These are phyloP conservation scores for Fukomys damarensis DNA, from an alignment of 2,113 vertebrate genomes.

Conservation along the genomic window DNA sequence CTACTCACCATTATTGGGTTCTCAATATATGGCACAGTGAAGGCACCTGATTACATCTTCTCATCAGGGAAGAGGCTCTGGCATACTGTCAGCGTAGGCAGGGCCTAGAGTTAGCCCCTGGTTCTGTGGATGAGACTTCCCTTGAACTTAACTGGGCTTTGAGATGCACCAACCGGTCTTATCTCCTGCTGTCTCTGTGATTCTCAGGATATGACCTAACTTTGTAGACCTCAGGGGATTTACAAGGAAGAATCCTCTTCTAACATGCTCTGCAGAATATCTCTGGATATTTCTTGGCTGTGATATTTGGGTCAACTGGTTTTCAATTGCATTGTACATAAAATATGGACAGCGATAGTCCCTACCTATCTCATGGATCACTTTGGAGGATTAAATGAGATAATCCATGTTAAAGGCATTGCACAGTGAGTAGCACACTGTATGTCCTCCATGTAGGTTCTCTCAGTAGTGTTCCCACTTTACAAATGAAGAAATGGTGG, in stretches of 20 bases:
- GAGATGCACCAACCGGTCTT: background rate
- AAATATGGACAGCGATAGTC: no score
- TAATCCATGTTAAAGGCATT: background rate
- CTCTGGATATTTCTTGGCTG: background rate
- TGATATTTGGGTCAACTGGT: background rate
- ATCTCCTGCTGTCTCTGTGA: background rate
- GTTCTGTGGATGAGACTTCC: background rate
- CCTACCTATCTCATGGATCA: no score
- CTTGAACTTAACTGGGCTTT: background rate
- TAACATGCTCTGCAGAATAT: background rate
- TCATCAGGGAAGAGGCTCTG: no score
- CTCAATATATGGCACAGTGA: no score
- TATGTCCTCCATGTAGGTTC: accelerated
- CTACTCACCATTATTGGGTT: background rate
- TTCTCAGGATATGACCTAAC: background rate
- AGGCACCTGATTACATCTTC: background rate
- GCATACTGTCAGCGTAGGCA: background rate
- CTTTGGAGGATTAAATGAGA: background rate
- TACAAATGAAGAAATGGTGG: background rate
- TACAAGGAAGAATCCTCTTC: background rate
- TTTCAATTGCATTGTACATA: background rate
- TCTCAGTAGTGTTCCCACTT: background rate
- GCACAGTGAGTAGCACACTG: accelerated
- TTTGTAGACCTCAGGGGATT: background rate
- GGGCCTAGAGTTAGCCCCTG: background rate